Conservation (phyloP, 2,888 invertebrate genomes). For the Chloroclystis v-ata region DNA sequence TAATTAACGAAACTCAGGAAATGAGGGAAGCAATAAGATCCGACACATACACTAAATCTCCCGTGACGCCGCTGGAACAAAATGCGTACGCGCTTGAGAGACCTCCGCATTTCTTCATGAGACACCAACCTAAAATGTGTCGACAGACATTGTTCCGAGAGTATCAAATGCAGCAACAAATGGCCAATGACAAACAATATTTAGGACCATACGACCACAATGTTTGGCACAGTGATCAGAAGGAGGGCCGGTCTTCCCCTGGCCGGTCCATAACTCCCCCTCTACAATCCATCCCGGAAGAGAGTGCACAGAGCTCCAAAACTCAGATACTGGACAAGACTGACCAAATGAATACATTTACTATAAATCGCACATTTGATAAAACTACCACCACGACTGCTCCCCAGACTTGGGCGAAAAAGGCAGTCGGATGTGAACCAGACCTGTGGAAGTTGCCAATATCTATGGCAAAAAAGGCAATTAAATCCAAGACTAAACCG, state of each 20-base stretch:
- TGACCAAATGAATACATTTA: conserved; percentile 58
- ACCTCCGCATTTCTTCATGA: conserved; percentile 43
- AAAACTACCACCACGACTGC: conserved; percentile 41
- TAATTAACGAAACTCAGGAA: conserved; percentile 56
- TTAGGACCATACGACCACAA: conserved; percentile 45
- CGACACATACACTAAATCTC: conserved; percentile 75
- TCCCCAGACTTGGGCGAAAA: conserved; percentile 61
- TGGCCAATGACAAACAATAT: conserved; percentile 43
- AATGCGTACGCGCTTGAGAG: conserved; percentile 43
- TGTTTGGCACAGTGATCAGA: conserved; percentile 54
- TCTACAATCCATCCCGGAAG: conserved; percentile 72
- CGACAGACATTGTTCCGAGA: conserved; percentile 64
- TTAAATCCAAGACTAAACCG: conserved; percentile 44
- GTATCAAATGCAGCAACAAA: conserved; percentile 39
- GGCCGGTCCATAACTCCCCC: conserved; percentile 62
- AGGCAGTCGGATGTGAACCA: conserved; percentile 54
- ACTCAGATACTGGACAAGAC: conserved; percentile 54
- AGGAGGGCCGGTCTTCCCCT: conserved; percentile 51
- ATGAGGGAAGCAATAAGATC: conserved; percentile 60
- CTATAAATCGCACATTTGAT: conserved; percentile 66
- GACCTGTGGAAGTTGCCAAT: conserved; percentile 64
- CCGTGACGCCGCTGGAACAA: conserved; percentile 50
- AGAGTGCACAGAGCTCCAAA: conserved; percentile 57
- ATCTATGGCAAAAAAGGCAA: conserved; percentile 41
- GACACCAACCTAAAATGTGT: conserved; percentile 56